Evolutionary conservation across 1,140 invertebrate species (phyloP), one percentile per base, ranked within the genome.

Genomic region (Cyclina sinensis): DNA sequence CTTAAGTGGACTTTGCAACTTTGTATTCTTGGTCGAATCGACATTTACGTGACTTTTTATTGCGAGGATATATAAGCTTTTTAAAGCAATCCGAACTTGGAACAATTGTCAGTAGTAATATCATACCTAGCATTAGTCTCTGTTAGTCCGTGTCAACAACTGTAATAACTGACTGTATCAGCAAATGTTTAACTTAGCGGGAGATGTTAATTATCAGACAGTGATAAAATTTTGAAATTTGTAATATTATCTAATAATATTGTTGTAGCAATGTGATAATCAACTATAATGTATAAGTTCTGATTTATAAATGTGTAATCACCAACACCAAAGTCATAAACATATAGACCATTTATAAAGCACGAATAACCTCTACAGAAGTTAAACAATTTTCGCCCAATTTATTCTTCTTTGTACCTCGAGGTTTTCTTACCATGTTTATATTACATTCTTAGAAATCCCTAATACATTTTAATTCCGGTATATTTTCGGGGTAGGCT

Each of bases 351-450:
- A 74, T 74, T 43, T 24, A 74, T 14, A 3, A 74, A 74, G 27
- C 5, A 46, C 2, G 5, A n/a, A 43, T 27, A n/a, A 74, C 7
- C 46, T 79, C 30, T 79, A 79, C 76, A 79, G n/a, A 79, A 79
- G 2, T 3, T 12, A 30, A 79, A 2, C 3, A 79, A 39, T 57
- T 79, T 7, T n/a, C 76, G 46, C 4, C 76, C 76, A 57, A 14
- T 21, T 54, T 30, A 79, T 79, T 79, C 7, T 54, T 30, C 16
- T 11, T 79, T 43, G 11, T 24, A 57, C 54, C 76, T 57, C 9
- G 12, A 12, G 76, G 14, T 1, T 9, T 7, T 78, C 74, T 78
- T 14, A 5, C 14, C 11, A 18, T 78, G 24, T 35, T 16, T 30
- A 78, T 27, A 51, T 54, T 18, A 16, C 48, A 37, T 54, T 79